A percentile compares a stretch with the other conserved stretches of the same genome.
phyloP scores from a whole-genome alignment of 2,888 invertebrate species.

The Thelaira solivaga region DNA sequence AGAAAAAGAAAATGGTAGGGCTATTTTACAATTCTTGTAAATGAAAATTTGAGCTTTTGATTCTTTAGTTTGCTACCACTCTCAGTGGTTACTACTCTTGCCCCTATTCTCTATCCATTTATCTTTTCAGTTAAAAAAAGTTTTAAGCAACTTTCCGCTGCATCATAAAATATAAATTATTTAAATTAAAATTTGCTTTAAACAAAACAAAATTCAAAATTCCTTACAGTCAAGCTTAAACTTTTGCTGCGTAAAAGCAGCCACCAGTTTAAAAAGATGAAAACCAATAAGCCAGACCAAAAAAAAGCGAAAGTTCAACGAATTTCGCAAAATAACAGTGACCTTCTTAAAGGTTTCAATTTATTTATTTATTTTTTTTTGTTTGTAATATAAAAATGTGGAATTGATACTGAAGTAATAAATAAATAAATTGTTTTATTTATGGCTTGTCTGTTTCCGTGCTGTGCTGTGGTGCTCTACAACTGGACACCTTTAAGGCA shows the following conservation, averaged over 20 bases:
- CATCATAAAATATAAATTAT: no score
- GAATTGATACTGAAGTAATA: slow-evolving; percentile 3
- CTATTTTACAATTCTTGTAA: no score
- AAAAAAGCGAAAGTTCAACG: slow-evolving; percentile 38
- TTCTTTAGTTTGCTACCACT: no score
- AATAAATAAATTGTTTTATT: not conserved
- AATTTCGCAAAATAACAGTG: slow-evolving; percentile 53
- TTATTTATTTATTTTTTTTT: slow-evolving; percentile 5
- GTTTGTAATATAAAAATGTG: not conserved
- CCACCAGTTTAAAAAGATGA: not conserved
- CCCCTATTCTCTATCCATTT: no score
- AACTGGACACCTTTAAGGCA: slow-evolving; percentile 17
- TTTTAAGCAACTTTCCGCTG: no score
- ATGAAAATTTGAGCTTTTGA: no score
- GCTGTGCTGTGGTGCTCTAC: not conserved
- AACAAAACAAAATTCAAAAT: not conserved
- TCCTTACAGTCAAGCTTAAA: not conserved
- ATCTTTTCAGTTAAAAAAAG: no score
- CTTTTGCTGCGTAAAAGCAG: not conserved
- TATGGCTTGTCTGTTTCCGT: not conserved
- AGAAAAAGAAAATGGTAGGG: no score
- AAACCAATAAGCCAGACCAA: slow-evolving; percentile 3
- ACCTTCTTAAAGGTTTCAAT: slow-evolving; percentile 45
- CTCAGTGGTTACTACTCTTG: no score
- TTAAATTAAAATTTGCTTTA: not conserved